A percentile compares a stretch with the other conserved stretches of the same genome.
Evolutionary conservation across 2,888 invertebrate genomes (phyloP).

Genomic region (Tyria jacobaeae): DNA sequence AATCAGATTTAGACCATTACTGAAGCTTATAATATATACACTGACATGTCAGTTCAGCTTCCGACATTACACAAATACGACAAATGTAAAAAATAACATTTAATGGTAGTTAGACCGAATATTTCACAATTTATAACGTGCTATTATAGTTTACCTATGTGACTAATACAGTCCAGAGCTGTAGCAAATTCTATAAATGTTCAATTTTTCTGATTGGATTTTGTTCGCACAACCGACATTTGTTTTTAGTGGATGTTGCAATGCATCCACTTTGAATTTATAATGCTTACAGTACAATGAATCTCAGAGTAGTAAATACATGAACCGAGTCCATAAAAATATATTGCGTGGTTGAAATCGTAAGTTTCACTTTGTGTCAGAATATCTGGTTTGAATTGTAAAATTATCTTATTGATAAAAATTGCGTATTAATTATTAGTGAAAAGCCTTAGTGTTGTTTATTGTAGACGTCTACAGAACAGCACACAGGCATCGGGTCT

Average conservation of each 20-base stretch:
- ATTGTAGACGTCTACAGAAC: neutral
- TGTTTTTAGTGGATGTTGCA: slow-evolving; percentile 9
- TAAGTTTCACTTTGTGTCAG: slow-evolving; percentile 1
- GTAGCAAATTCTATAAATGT: slow-evolving; percentile 1
- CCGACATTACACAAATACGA: too few species aligned
- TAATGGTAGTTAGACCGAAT: too few species aligned
- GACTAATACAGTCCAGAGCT: neutral
- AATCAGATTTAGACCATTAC: too few species aligned
- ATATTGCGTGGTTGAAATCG: slow-evolving; percentile 12
- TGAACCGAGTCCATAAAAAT: slow-evolving; percentile 19
- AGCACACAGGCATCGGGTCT: neutral
- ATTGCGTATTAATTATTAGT: neutral
- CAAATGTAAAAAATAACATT: too few species aligned
- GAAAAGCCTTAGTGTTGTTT: neutral
- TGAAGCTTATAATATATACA: too few species aligned
- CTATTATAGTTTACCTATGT: too few species aligned
- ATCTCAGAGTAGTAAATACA: slow-evolving; percentile 20
- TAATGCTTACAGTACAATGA: slow-evolving; percentile 8
- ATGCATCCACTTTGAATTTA: slow-evolving; percentile 16
- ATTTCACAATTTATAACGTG: too few species aligned
- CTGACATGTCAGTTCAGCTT: too few species aligned
- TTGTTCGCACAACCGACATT: slow-evolving; percentile 1
- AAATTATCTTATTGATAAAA: slow-evolving; percentile 6
- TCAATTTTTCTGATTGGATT: slow-evolving; percentile 14
- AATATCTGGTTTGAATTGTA: neutral